Evolutionary conservation across 2,113 vertebrate genomes (phyloP), one percentile per base, ranked within the genome.

Genomic region (Sylvietta virens): DNA sequence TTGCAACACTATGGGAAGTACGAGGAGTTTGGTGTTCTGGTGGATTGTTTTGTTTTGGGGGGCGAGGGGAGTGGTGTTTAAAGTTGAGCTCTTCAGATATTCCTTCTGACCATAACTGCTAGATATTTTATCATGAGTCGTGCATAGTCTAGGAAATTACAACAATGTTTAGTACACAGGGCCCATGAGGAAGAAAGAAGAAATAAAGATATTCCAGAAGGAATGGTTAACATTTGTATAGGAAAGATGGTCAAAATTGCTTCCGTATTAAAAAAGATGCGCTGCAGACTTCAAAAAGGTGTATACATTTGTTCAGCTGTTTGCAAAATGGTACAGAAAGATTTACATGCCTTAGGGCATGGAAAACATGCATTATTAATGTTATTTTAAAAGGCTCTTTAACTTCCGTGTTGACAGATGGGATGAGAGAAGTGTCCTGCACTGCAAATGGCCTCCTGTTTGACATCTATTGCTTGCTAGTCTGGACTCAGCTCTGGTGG

Each of bases 341-440:
- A 62, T n/a, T 35, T 47, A 19, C 3, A 3, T 77, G 76, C 64
- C 39, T 51, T 56, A 64, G 39, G 62, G 22, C 42, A 22, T 66
- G 64, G 64, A 74, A 85, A 93, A 24, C 37, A 73, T 64, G 24
- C 33, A 56, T 93, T 91, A 91, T 85, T 83, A 40, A 73, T 53
- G 89, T 21, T 71, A 6, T 70, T 93, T 95, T 95, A 54, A 93
- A 92, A 84, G 18, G 19, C 62, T 81, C 26, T 94, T 91, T 67
- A n/a, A 88, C 60, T 87, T 95, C 12, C 10, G 26, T 77, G 23
- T 96, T 97, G 70, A 39, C 90, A 97, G 97, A 69, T 92, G 45
- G 83, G 93, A 48, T 95, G 91, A 94, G 40, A 77, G 56, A 92
- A 73, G 88, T 73, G 40, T 88, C 81, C 65, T 84, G 74, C 70